Base-by-base conservation (phyloP, 2,797 vertebrate species). In the Muraenolepis orangiensis region DNA sequence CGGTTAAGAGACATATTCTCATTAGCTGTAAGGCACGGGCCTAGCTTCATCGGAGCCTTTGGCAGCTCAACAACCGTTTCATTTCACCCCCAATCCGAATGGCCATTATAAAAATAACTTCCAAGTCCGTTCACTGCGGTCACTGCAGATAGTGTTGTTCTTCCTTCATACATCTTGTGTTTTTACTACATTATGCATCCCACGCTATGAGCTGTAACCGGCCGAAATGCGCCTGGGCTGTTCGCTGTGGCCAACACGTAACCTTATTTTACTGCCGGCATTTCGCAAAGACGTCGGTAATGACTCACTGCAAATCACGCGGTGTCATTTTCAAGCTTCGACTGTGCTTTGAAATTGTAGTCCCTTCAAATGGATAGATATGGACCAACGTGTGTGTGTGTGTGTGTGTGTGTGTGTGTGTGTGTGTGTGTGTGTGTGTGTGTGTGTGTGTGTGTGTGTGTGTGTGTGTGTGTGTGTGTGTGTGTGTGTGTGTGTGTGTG, bases 1-100 rank as follows among this genome's bases (percentile, higher is more conserved):
- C 74, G 64, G 81, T 84, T 71, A 81, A 75, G 76, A 86, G 77
- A 67, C 80, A 85, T 73, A 73, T 42, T 18, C 75, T 74, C 81
- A 81, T 89, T 89, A 84, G 85, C n/a, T 82, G 38, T 69, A 40
- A 46, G 42, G 16, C 16, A 20, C 16, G 74, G 76, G 69, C 81
- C 66, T 86, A 87, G 42, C 3, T 18, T 46, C 42, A 86, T 88
- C 85, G 83, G 79, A 80, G 69, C 70, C 84, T 87, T 90, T 89
- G 83, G 80, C 78, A 86, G 76, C 18, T 4, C 30, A 66, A 80
- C 72, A 82, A 84, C 90, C 81, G 82, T 79, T 80, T 67, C 34
- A 74, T 26, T 77, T 76, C 82, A 80, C 75, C 78, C 78, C 76
- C 38, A 78, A 72, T 85, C 82, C 74, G 74, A 84, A 73, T 69